Base-by-base conservation (phyloP, 1,140 invertebrate genomes). In the Trichomalopsis sarcophagae region DNA sequence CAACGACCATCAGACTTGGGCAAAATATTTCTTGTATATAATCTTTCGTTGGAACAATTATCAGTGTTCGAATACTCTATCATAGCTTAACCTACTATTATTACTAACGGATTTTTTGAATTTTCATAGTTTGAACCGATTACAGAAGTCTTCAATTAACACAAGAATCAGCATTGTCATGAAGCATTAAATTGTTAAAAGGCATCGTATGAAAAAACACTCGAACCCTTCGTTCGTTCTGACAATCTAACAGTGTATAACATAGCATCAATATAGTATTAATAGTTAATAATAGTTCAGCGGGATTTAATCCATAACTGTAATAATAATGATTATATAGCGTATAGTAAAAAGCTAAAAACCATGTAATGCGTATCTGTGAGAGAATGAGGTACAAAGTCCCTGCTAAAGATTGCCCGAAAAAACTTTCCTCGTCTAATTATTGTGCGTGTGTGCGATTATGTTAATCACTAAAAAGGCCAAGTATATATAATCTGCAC, bases 251-350 rank as follows among this genome's bases (percentile, higher is more conserved):
- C 6, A 62, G 55, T 14, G 0, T 55, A 17, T 17, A 55, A 55
- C 47, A 5, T 44, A 44, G 40, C 40, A 44, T 44, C 40, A 9
- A 44, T 44, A 10, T 44, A 44, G 40, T 10, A 6, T 0, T 40
- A 44, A 44, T 44, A 5, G 40, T 44, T 44, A 44, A 66, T n/a
- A 66, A 66, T 66, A 66, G n/a, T 36, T 36, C 33, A 36, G 33
- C n/a, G 11, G 62, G 62, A 66, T 44, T 21, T 66, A 66, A 66
- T 27, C 21, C 9, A 13, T 27, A 69, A 69, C 27, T n/a, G 9
- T 71, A 36, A 74, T 73, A 30, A 33, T 36, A 75, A 66, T 75
- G 66, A 62, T 62, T 76, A 76, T 10, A 27, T 10, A 27, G 68
- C 5, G 68, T 71, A 71, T 13, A 71, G 21, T 71, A 71, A 71